Evolutionary conservation across 2,888 invertebrate genomes (phyloP), one percentile per base, ranked within the genome.

Genomic region (Biston stratarius): DNA sequence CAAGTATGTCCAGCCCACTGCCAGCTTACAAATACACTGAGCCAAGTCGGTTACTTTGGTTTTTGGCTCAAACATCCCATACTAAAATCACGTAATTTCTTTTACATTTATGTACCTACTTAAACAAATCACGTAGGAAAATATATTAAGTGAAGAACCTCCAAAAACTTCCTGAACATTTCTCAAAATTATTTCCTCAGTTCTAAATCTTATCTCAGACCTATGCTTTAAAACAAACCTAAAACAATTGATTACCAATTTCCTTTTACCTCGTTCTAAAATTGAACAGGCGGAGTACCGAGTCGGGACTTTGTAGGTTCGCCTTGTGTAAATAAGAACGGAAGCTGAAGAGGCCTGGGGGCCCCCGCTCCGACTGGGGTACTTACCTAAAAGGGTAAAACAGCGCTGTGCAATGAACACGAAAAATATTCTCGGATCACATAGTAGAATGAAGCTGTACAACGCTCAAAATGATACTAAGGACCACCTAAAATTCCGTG

Each of bases 281-380:
- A 79, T 78, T 76, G 77, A 81, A 80, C 76, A 79, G 76, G 71
- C 70, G 82, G 84, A 84, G 84, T 82, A 79, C 83, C 81, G 85
- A 84, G 83, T 86, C 82, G 81, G 82, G 77, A 84, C 87, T 89
- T 86, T 83, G 85, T 88, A 85, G 86, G 84, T 83, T 83, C 79
- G 79, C 79, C 83, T 83, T 85, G 85, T 86, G 88, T 89, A 90
- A 90, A 91, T 89, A 91, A 86, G 87, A 86, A 72, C 80, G 84
- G 83, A 83, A 83, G 81, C 78, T 74, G 73, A 73, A 68, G 74
- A 75, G 77, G 75, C 74, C 69, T 57, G 67, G 61, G 74, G 76
- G 67, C 69, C 71, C 47, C 56, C 70, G 72, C 67, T 69, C 68
- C 72, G 72, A 73, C 70, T 3, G 42, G 52, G 51, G 56, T 24